Evolutionary conservation across 1,140 invertebrate genomes (phyloP), one percentile per base, ranked within the genome.

Genomic region (Philopotamus ludificatus): DNA sequence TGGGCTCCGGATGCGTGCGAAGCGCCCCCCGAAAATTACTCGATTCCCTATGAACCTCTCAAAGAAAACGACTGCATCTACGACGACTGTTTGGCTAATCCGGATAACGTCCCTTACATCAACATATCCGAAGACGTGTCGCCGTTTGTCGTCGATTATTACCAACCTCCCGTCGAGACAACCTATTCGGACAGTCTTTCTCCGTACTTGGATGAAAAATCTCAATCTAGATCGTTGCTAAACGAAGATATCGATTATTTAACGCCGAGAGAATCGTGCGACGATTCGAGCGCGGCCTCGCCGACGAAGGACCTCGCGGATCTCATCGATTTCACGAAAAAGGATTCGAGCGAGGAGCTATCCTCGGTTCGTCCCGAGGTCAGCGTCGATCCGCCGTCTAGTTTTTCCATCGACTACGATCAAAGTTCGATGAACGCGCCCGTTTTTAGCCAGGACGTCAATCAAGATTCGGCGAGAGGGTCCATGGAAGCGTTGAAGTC

Each of bases 1-100:
- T 80, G 78, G 78, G 73, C 77, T 26, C 62, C 73, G 18, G 76
- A 76, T 65, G 72, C 68, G 26, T 71, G 71, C 41, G 72, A 75
- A 39, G 75, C 76, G 68, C 63, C 71, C 15, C 70, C 41, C 0
- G 25, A 26, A 2, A 61, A 68, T n/a, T 1, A 23, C 15, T 10
- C 26, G 3, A 16, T n/a, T 54, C n/a, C 51, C n/a, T 25, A 54
- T 15, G 22, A 51, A 26, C 28, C 12, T 25, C 10, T 16, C 21
- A 39, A 39, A n/a, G 28, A n/a, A n/a, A n/a, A n/a, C n/a, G n/a
- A n/a, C n/a, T n/a, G n/a, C n/a, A n/a, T n/a, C n/a, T n/a, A n/a
- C n/a, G n/a, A n/a, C n/a, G n/a, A n/a, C n/a, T n/a, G n/a, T n/a
- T n/a, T n/a, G n/a, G n/a, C n/a, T n/a, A n/a, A n/a, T n/a, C n/a